Percentiles rank a stretch among this genome's conserved stretches.
phyloP scores from a whole-genome alignment of 2,113 vertebrate genomes.

The Leptobrachium leishanense region DNA sequence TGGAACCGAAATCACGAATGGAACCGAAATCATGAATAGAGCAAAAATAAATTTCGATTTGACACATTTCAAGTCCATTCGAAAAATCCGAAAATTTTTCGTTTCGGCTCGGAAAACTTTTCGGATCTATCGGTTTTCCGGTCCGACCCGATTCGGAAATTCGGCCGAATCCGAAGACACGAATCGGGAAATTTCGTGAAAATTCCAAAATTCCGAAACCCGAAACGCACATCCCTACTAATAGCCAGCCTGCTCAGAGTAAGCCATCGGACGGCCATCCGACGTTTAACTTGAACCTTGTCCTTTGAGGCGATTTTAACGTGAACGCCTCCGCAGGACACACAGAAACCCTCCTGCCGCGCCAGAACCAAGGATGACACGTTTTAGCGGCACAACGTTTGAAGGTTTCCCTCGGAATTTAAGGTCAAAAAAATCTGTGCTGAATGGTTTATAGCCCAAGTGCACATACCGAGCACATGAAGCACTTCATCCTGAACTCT shows the following conservation, averaged over 20 bases:
- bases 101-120: too few species aligned
- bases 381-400: conserved; percentile 16
- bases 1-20: too few species aligned
- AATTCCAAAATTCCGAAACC: too few species aligned
- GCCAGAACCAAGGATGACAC: conserved; percentile 5
- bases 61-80: too few species aligned
- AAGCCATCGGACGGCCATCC: not conserved
- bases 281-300: not conserved
- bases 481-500: conserved; percentile 24
- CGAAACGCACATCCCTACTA: too few species aligned
- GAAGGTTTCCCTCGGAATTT: conserved; percentile 5
- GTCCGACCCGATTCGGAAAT: too few species aligned
- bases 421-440: conserved; percentile 21
- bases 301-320: not conserved
- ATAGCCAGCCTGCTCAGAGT: not conserved
- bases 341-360: not conserved
- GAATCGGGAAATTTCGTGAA: too few species aligned
- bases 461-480: conserved; percentile 28
- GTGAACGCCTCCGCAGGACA: not conserved
- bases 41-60: too few species aligned
- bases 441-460: conserved; percentile 40
- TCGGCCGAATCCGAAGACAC: too few species aligned
- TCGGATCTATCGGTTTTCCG: too few species aligned
- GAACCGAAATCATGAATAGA: too few species aligned
- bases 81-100: too few species aligned